phyloP scores from a whole-genome alignment of 2,888 invertebrate genomes.

The Thecocarcelia acutangulata region DNA sequence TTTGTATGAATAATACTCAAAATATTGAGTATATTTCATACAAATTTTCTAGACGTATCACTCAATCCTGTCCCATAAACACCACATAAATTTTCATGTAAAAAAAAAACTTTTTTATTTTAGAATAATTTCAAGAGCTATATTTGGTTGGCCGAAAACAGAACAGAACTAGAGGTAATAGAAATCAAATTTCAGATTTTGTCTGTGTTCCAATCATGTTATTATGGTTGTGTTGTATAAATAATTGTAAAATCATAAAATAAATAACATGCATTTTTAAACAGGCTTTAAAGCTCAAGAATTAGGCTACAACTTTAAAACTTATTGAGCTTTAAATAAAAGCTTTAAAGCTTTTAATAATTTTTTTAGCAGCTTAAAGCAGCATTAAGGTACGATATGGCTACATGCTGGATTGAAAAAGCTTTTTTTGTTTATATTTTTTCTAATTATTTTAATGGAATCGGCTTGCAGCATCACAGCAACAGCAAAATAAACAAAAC shows the following conservation, averaged over 20 bases:
- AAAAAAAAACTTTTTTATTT: too few relatives aligned
- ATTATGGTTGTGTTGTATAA: too few relatives aligned
- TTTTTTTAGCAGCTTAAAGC: slow-evolving; percentile 14
- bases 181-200: too few relatives aligned
- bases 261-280: slow-evolving; percentile 48
- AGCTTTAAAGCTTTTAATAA: slow-evolving; percentile 24
- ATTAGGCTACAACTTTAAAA: slow-evolving; percentile 22
- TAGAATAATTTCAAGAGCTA: too few relatives aligned
- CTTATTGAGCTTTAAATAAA: slow-evolving; percentile 36
- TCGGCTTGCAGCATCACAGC: slow-evolving; percentile 70
- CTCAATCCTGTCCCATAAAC: too few relatives aligned
- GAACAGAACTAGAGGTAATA: too few relatives aligned
- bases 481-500: slow-evolving; percentile 69
- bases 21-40: too few relatives aligned
- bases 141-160: too few relatives aligned
- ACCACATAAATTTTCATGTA: too few relatives aligned
- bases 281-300: slow-evolving; percentile 5
- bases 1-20: too few relatives aligned
- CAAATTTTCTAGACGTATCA: too few relatives aligned
- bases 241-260: background rate
- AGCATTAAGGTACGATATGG: slow-evolving; percentile 10
- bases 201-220: too few relatives aligned
- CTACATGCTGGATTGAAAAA: slow-evolving; percentile 49
- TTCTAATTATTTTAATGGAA: slow-evolving; percentile 65
- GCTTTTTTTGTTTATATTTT: slow-evolving; percentile 28